Conservation (phyloP, 2,797 vertebrate species). For the Rhabdomys pumilio region DNA sequence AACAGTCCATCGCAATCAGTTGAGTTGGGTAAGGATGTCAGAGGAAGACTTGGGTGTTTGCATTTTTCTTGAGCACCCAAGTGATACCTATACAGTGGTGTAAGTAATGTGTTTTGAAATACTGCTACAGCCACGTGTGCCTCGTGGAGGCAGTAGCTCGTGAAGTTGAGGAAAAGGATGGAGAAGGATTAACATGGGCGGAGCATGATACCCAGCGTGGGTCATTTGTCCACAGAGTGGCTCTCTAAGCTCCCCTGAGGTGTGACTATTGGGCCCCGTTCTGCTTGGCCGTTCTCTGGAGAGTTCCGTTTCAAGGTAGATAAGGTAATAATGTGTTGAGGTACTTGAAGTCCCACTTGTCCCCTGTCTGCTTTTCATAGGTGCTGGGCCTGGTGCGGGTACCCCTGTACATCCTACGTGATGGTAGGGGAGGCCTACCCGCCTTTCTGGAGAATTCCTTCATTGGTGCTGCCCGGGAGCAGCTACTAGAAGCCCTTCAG, state of each 20-base stretch:
- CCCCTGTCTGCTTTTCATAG: conserved; percentile 84
- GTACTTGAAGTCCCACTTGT: background rate
- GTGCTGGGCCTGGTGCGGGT: conserved; percentile 94
- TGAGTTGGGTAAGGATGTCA: background rate
- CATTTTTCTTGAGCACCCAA: background rate
- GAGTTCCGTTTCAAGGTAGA: background rate
- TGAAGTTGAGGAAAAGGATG: background rate
- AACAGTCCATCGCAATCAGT: background rate
- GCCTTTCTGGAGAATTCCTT: conserved; percentile 93
- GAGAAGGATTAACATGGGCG: background rate
- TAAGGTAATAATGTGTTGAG: background rate
- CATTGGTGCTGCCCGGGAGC: conserved; percentile 91
- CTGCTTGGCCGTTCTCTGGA: background rate
- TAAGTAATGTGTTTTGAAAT: background rate
- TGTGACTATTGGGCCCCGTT: background rate
- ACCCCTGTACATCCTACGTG: conserved; percentile 91
- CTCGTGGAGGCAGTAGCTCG: background rate
- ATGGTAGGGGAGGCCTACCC: conserved; percentile 90
- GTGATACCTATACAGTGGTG: background rate
- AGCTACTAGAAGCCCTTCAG: conserved; percentile 90
- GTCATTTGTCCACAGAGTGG: background rate
- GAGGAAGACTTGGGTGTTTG: background rate
- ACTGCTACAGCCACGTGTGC: background rate
- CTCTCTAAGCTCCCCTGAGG: background rate
- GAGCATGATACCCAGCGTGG: background rate